Conservation (phyloP, 2,113 vertebrate species). For the Phrynosoma platyrhinos region DNA sequence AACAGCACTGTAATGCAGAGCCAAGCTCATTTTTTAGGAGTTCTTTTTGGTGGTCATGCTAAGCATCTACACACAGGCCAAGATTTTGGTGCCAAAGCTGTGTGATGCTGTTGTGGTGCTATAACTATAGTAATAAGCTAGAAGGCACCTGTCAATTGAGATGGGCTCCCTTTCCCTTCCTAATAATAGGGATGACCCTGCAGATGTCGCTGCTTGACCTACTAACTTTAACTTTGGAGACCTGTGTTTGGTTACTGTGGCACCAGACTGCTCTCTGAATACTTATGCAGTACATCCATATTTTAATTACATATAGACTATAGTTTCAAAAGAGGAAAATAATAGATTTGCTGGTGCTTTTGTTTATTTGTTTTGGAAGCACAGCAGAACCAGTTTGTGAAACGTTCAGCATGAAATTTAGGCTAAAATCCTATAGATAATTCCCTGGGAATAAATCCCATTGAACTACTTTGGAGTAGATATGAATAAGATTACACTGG, state of each 20-base stretch:
- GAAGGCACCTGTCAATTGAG: background rate
- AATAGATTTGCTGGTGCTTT: background rate
- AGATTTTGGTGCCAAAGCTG: background rate
- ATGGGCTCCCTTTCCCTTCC: background rate
- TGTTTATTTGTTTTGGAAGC: background rate
- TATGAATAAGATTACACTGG: background rate
- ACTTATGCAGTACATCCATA: background rate
- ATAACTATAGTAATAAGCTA: background rate
- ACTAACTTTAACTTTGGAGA: background rate
- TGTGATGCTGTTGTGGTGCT: too few species aligned
- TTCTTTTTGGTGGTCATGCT: background rate
- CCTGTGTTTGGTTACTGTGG: background rate
- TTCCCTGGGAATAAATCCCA: background rate
- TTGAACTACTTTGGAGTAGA: background rate
- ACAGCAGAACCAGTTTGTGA: background rate
- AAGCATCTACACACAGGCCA: background rate
- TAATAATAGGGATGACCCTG: background rate
- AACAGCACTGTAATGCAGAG: background rate
- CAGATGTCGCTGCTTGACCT: background rate
- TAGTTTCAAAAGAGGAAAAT: background rate
- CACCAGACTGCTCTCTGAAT: background rate
- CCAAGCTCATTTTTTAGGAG: background rate
- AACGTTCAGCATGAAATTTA: background rate
- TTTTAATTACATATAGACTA: background rate
- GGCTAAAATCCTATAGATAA: background rate